Evolutionary conservation across 30 jellyfish, hydroid and myxozoan species (phyloP), one percentile per base, ranked within the genome.

Genomic region (Calvadosia cruxmelitensis): DNA sequence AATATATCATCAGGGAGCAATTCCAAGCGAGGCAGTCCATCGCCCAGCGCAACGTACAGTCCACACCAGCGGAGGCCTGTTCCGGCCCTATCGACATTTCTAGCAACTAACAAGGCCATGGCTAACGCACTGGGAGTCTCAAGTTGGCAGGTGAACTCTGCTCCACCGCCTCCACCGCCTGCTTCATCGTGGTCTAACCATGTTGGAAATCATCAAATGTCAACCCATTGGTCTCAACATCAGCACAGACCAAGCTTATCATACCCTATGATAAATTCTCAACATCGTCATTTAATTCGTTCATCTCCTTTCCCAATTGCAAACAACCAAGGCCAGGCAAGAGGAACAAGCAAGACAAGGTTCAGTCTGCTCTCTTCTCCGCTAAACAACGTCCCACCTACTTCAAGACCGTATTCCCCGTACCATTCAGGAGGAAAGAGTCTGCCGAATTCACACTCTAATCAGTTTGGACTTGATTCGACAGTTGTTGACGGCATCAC

Each of bases 101-200:
- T 91, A 26, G 99, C 99, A 0, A 70, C 99, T 27, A 91, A 91
- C 75, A 91, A 91, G 65, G 95, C 99, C 24, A 84, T 83, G 33
- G 99, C 99, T 0, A 82, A 75, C 76, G 94, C 99, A 15, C 79
- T 91, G 51, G 99, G 99, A 42, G 99, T 91, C 33, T 83, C 95
- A 31, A 70, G 72, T 67, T 82, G 94, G 94, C 69, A 67, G 50
- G 83, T 82, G 12, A 82, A 74, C 49, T 77, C 94, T 24, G 27
- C 77, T 16, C 84, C 94, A 48, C 85, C n/a, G n/a, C n/a, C n/a
- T n/a, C n/a, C n/a, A 36, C 79, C 76, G 28, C 72, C 51, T 25
- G 77, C 88, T 30, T 91, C 99, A 52, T 65, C 84, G 27, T 91
- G 99, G 99, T 94, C 99, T 66, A 77, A 64, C 53, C 92, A 74